A percentile compares a stretch with the other conserved stretches of the same genome.
Conservation (phyloP, 2,113 vertebrate genomes). For the Tricholaema leucomelas region DNA sequence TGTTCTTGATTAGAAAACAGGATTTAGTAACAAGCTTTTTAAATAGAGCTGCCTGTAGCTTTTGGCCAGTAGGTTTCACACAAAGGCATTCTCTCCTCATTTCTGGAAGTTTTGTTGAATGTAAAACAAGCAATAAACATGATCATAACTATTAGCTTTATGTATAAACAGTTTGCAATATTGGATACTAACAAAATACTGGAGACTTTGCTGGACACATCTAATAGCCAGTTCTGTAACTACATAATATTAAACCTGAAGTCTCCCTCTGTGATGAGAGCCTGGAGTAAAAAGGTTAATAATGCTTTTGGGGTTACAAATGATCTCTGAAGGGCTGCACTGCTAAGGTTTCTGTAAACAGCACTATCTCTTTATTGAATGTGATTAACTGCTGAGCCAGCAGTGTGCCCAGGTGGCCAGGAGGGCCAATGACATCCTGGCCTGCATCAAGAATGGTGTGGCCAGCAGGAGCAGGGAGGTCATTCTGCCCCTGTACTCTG, state of each 20-base stretch:
- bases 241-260: not conserved
- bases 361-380: not conserved
- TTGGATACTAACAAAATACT: not conserved
- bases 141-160: conserved; percentile 30
- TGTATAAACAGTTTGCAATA: not conserved
- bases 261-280: not conserved
- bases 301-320: not conserved
- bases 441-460: too few species aligned
- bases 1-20: conserved; percentile 55
- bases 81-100: not conserved
- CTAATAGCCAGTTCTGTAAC: not conserved
- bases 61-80: conserved; percentile 9
- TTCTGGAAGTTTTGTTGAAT: not conserved
- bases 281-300: not conserved
- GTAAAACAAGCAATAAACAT: conserved; percentile 6
- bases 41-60: conserved; percentile 1
- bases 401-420: too few species aligned
- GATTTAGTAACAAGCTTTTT: conserved; percentile 27
- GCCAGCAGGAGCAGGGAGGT: too few species aligned
- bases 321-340: not conserved
- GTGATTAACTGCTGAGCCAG: not conserved
- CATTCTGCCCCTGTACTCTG: too few species aligned
- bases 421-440: too few species aligned
- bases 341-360: conserved; percentile 4
- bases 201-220: not conserved